Base-by-base conservation (phyloP, 2,888 invertebrate genomes). In the Rhagophthalmus giganteus region DNA sequence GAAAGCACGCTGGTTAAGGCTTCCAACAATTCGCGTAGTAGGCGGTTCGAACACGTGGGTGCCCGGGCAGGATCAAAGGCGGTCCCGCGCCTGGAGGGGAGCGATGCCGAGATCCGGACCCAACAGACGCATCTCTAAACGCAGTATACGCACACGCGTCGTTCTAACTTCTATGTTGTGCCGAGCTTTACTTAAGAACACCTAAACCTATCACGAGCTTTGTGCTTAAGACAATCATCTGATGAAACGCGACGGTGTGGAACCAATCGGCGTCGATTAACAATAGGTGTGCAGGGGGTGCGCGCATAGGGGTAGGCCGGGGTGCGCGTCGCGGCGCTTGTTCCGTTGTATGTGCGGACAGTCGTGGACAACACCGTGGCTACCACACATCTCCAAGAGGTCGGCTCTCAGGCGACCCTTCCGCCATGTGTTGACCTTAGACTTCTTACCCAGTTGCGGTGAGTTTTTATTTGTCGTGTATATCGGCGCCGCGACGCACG, bases 71-170 rank as follows among this genome's bases (percentile, higher is more conserved):
- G 72, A 62, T 54, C 67, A 62, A 59, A 61, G 69, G 68, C 65
- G 68, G 59, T 54, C 52, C 61, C 58, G 41, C 50, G 44, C 37
- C 24, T 61, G 64, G 68, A 59, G 70, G 71, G 71, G 70, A 55
- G 63, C 52, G 63, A 61, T 65, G 66, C 64, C 65, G 65, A 55
- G 59, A 58, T 57, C 63, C 59, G 65, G 62, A 63, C 60, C 64
- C 53, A 62, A 59, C 74, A 75, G 74, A 75, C 74, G 73, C 74
- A 74, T 72, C 71, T 67, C 64, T 66, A 66, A 67, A 74, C 74
- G 74, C 73, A 72, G 70, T 64, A 60, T 47, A 73, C 72, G 72
- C 72, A 74, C 62, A 69, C 66, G 66, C 64, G 59, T 60, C 58
- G 55, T 64, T 55, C 57, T 59, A 55, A 55, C 53, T 58, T 58